These are phyloP conservation scores for Diarsia brunnea DNA, from an alignment of 2,888 invertebrate species.

Conservation along the genomic window DNA sequence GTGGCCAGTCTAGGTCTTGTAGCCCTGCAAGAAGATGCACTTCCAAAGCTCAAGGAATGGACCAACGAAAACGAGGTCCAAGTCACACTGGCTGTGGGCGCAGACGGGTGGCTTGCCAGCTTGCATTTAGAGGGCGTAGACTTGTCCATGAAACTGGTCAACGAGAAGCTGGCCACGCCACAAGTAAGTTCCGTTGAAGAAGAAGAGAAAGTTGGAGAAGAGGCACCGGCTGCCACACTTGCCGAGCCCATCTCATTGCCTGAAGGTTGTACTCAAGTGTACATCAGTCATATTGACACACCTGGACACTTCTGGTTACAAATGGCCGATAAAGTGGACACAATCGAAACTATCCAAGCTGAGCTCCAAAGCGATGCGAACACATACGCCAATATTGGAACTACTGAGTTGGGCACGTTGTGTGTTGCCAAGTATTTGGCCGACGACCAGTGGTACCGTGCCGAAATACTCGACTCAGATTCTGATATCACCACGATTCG, in stretches of 20 bases:
- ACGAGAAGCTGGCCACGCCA: constrained; percentile 83
- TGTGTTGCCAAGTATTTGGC: constrained; percentile 95
- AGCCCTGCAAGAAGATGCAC: constrained; percentile 82
- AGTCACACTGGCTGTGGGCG: constrained; percentile 89
- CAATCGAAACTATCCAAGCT: constrained; percentile 91
- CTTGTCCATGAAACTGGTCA: constrained; percentile 86
- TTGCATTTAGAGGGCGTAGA: constrained; percentile 88
- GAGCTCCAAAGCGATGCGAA: constrained; percentile 91
- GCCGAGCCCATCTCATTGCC: constrained; percentile 81
- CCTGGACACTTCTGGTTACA: constrained; percentile 95
- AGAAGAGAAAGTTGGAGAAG: constrained; percentile 70
- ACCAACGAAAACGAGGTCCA: constrained; percentile 88
- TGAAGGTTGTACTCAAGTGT: constrained; percentile 86
- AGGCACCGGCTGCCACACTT: constrained; percentile 57
- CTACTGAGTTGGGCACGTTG: constrained; percentile 91
- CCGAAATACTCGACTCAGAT: constrained; percentile 95
- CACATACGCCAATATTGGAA: constrained; percentile 89
- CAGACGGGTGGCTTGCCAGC: constrained; percentile 90
- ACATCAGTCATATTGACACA: constrained; percentile 93
- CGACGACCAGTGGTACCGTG: constrained; percentile 98
- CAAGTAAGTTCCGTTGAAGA: constrained; percentile 65
- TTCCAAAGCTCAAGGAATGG: constrained; percentile 83
- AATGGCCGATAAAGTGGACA: constrained; percentile 89
- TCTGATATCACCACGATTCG: constrained; percentile 94
- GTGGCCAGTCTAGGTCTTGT: constrained; percentile 83